These are phyloP conservation scores for Heterochromis multidens DNA, from an alignment of 2,113 vertebrate genomes.

Conservation along the genomic window DNA sequence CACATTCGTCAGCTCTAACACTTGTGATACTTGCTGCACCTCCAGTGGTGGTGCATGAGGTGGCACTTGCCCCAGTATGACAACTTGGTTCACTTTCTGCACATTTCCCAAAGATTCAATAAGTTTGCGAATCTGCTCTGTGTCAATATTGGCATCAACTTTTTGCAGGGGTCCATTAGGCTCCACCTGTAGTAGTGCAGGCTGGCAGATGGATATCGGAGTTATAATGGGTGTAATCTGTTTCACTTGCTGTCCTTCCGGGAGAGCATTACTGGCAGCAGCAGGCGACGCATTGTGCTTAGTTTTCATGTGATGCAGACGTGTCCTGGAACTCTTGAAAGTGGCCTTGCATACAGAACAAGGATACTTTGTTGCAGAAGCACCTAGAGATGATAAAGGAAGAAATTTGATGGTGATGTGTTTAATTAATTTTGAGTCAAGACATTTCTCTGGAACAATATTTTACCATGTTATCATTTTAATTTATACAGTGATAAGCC, in stretches of 20 bases:
- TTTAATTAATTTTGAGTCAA: not conserved
- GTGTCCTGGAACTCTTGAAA: conserved; percentile 71
- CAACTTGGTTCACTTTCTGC: conserved; percentile 75
- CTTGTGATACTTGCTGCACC: conserved; percentile 48
- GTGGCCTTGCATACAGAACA: conserved; percentile 68
- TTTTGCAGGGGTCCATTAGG: conserved; percentile 70
- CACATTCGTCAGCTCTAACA: conserved; percentile 29
- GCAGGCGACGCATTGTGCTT: conserved; percentile 57
- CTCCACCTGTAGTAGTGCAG: conserved; percentile 58
- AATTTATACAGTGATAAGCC: not conserved
- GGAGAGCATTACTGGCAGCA: not conserved
- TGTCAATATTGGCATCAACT: conserved; percentile 73
- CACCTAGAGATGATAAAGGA: conserved; percentile 44
- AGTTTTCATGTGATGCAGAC: conserved; percentile 64
- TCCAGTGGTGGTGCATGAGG: conserved; percentile 54
- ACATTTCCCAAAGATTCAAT: conserved; percentile 79
- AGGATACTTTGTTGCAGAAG: conserved; percentile 38
- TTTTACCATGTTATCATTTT: not conserved
- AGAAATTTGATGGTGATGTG: not conserved
- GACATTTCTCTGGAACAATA: not conserved
- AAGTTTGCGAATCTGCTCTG: conserved; percentile 73
- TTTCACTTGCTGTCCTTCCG: conserved; percentile 19
- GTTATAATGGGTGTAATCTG: conserved; percentile 48
- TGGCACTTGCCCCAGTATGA: conserved; percentile 72
- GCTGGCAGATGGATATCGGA: conserved; percentile 60